Percentiles rank a stretch among this genome's conserved stretches.
These are phyloP conservation scores for Siniperca undulata DNA, from an alignment of 2,797 vertebrate genomes.

Conservation along the genomic window DNA sequence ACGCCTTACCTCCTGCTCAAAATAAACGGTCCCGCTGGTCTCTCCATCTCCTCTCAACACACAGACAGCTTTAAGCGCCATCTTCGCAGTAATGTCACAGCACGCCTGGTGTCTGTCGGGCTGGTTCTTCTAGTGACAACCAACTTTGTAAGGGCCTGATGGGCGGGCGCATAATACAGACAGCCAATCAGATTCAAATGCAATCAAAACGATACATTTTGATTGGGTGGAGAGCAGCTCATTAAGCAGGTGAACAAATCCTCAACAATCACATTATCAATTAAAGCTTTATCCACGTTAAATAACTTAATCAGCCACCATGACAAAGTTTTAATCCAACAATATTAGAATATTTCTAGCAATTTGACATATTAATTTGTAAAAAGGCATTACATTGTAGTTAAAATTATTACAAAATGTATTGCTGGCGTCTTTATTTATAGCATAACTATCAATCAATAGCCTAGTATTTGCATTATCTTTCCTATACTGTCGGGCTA, in stretches of 20 bases:
- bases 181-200: conserved; percentile 56
- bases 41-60: conserved; percentile 84
- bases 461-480: background rate
- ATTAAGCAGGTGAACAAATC: background rate
- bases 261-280: no score
- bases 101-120: background rate
- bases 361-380: background rate
- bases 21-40: conserved; percentile 80
- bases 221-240: conserved; percentile 25
- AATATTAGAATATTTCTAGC: background rate
- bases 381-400: background rate
- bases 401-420: background rate
- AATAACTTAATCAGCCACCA: background rate
- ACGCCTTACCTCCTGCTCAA: conserved; percentile 82
- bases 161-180: conserved; percentile 12
- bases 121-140: background rate
- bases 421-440: background rate
- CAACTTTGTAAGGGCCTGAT: background rate
- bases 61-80: conserved; percentile 85
- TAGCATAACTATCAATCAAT: background rate
- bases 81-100: conserved; percentile 38
- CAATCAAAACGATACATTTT: accelerated
- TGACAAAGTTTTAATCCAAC: background rate
- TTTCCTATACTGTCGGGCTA: background rate
- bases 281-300: no score